Percentiles rank a stretch among this genome's conserved stretches.
Conservation (phyloP, 2,113 vertebrate genomes). For the Columba livia region DNA sequence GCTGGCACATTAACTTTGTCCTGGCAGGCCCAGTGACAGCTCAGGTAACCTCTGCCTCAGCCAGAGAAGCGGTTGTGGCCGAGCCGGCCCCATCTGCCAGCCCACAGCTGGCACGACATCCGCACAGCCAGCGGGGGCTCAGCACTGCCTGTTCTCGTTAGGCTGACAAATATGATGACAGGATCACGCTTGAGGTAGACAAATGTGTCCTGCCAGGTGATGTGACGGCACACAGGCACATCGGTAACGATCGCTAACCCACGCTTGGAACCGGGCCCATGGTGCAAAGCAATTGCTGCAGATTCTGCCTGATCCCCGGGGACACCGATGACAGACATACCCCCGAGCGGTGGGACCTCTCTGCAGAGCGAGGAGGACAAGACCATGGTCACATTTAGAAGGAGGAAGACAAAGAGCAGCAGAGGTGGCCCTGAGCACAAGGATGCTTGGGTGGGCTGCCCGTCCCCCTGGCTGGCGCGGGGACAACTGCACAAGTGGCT, state of each 20-base stretch:
- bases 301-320: not conserved
- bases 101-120: not conserved
- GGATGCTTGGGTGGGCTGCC: fast-evolving
- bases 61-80: not conserved
- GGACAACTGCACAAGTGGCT: not conserved
- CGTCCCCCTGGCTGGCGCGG: not conserved
- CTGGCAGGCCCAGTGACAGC: not conserved
- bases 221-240: fast-evolving
- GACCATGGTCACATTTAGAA: fast-evolving
- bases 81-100: not conserved
- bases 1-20: not conserved
- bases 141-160: not conserved
- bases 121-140: not conserved
- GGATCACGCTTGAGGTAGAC: not conserved
- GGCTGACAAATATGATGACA: not conserved
- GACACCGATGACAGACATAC: fast-evolving
- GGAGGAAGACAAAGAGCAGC: not conserved
- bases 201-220: not conserved
- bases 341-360: no score
- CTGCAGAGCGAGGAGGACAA: not conserved
- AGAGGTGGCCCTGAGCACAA: not conserved
- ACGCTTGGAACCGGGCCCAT: fast-evolving
- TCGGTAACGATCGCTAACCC: not conserved
- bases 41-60: conserved; percentile 7
- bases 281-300: fast-evolving